Base-by-base conservation (phyloP, 2,797 vertebrate genomes). In the Chiroxiphia lanceolata region DNA sequence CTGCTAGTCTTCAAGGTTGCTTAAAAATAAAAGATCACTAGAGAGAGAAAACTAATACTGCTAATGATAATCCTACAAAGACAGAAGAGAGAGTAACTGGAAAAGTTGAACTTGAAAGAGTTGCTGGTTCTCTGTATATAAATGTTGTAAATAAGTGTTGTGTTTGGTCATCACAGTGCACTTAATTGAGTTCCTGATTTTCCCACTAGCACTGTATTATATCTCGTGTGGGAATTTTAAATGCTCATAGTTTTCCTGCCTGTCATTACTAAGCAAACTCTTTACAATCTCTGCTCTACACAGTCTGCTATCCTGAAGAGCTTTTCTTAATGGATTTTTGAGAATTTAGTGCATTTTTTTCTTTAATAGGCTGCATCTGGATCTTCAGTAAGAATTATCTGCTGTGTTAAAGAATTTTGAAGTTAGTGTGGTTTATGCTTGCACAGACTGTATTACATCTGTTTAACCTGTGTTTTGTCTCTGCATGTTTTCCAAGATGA, bases 401-500 rank as follows among this genome's bases (percentile, higher is more conserved):
- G 40, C 59, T 45, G 15, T 3, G 3, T 48, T 61, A 47, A 76
- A 71, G 36, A 11, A 57, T 29, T 16, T 9, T 44, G 31, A 61
- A 65, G 45, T n/a, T 45, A 47, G 18, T 18, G 29, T 69, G 51
- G 17, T 16, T 89, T 67, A 11, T 74, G 33, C 40, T 59, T 70
- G 48, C 17, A 10, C 3, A 47, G 61, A 4, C 22, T 26, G 2
- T 48, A 7, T 42, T 48, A 10, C 60, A 27, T 15, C 5, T 36
- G 40, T 76, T 50, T 93, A 89, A 94, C 63, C 18, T 48, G 21
- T 60, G 38, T 5, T 94, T 76, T 97, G 22, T 65, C 82, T 70
- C 72, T 96, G 81, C 67, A 2, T 96, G 64, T 96, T 88, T 96
- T 65, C 90, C 84, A 92, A 99, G 99, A 99, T 99, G 99, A 99